Evolutionary conservation across 2,113 vertebrate genomes (phyloP).

Genomic region (Pionites leucogaster): DNA sequence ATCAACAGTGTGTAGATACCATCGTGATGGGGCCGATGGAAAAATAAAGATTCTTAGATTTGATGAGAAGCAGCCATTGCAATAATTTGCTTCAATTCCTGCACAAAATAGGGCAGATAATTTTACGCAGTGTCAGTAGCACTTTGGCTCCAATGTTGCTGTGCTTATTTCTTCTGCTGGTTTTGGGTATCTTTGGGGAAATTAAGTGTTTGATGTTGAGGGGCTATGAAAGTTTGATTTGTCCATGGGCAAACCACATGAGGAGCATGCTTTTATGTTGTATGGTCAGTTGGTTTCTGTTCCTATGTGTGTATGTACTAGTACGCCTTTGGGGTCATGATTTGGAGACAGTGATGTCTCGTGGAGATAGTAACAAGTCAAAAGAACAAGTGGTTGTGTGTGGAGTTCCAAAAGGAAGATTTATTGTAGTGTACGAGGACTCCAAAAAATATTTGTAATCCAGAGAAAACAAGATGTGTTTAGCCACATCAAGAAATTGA

Average conservation of each 20-base stretch:
- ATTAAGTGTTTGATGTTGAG: not conserved
- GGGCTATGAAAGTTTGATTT: not conserved
- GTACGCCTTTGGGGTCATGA: not conserved
- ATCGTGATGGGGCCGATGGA: not conserved
- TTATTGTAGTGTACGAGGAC: not conserved
- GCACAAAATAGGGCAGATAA: not conserved
- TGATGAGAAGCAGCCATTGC: not conserved
- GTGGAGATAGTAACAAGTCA: not conserved
- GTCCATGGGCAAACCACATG: not conserved
- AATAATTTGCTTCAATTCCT: not conserved
- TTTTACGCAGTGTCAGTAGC: not conserved
- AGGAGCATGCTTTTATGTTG: not conserved
- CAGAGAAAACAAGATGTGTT: not conserved
- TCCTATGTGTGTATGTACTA: not conserved
- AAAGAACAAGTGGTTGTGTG: not conserved
- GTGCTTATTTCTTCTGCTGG: not conserved
- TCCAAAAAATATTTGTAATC: not conserved
- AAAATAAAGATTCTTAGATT: not conserved
- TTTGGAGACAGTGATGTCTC: not conserved
- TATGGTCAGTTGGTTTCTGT: not conserved
- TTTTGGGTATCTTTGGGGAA: not conserved
- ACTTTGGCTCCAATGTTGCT: not conserved
- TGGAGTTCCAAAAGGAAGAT: not conserved
- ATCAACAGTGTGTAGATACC: not conserved
- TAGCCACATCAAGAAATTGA: not conserved